Evolutionary conservation across 1,140 invertebrate species (phyloP).

Genomic region (Leptinotarsa texana): DNA sequence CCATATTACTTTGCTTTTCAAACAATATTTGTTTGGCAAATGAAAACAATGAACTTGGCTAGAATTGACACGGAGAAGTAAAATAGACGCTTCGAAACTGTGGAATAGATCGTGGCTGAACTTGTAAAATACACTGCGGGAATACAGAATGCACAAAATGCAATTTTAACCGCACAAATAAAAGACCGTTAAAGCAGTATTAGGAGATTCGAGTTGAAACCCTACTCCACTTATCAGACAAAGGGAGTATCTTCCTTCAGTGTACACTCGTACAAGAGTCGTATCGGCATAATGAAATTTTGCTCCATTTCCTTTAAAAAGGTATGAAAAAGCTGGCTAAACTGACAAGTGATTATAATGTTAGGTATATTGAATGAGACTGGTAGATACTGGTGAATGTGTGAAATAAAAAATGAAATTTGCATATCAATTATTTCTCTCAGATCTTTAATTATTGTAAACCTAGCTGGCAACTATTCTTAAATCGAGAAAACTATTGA

Average conservation of each 20-base stretch:
- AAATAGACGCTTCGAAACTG: not conserved
- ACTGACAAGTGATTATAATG: too few species aligned
- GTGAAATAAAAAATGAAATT: too few species aligned
- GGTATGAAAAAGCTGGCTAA: too few species aligned
- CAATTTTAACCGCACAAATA: slow-evolving; percentile 19
- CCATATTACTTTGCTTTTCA: not conserved
- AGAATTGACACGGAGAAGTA: slow-evolving; percentile 14
- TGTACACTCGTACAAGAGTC: too few species aligned
- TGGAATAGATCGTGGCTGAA: not conserved
- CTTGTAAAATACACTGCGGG: slow-evolving; percentile 13
- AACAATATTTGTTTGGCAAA: not conserved
- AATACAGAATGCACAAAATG: slow-evolving; percentile 21
- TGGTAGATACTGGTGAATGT: too few species aligned
- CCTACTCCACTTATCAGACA: not conserved
- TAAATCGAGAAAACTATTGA: too few species aligned
- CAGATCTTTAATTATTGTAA: too few species aligned
- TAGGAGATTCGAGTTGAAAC: not conserved
- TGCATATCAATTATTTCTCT: too few species aligned
- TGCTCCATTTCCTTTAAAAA: too few species aligned
- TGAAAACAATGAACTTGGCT: not conserved
- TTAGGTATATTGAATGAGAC: too few species aligned
- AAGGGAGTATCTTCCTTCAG: not conserved
- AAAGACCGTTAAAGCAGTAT: not conserved
- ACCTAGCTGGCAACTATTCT: too few species aligned
- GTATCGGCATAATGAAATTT: too few species aligned